phyloP scores from a whole-genome alignment of 2,888 invertebrate species.

The Augiades crinisus region DNA sequence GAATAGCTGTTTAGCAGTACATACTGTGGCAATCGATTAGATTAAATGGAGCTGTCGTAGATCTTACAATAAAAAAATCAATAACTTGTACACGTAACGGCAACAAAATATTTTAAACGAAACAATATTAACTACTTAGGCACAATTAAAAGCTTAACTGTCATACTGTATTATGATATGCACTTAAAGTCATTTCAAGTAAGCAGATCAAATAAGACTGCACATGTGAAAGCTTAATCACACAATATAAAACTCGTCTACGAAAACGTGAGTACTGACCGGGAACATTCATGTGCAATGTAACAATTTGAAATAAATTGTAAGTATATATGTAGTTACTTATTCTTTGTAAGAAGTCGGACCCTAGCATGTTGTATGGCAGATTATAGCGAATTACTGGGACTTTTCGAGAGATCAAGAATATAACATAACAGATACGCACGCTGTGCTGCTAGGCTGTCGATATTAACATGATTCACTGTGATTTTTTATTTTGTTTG shows the following conservation, averaged over 20 bases:
- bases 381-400: no score
- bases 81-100: not conserved
- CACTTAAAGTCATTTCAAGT: constrained; percentile 7
- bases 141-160: constrained; percentile 7
- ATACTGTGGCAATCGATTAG: not conserved
- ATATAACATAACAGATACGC: no score
- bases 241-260: not conserved
- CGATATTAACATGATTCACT: no score
- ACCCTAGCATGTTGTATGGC: no score
- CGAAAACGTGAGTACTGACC: not conserved
- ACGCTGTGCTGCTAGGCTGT: no score
- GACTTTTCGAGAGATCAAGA: no score
- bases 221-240: not conserved
- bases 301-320: no score
- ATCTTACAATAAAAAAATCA: not conserved
- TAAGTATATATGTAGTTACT: no score
- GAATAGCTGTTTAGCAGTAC: no score
- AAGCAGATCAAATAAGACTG: not conserved
- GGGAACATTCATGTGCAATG: not conserved
- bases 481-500: no score
- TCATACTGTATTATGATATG: constrained; percentile 17
- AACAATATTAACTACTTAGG: not conserved
- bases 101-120: not conserved
- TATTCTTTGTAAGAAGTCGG: no score
- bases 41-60: constrained; percentile 3